These are phyloP conservation scores for Plotosus lineatus DNA, from an alignment of 2,113 vertebrate species.

Conservation along the genomic window DNA sequence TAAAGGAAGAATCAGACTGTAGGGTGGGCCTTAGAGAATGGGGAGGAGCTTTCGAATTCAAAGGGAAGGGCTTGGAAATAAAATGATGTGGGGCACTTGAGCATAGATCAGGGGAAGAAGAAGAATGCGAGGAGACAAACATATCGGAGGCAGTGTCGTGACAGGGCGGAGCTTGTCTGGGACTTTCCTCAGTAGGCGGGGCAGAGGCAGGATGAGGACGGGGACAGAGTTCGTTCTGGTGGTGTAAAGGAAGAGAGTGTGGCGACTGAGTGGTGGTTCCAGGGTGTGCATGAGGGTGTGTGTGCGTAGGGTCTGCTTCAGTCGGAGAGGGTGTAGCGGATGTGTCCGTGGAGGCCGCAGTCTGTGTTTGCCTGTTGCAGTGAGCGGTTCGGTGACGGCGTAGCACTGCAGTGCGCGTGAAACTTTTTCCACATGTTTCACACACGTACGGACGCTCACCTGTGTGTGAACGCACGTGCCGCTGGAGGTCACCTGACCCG, in stretches of 20 bases:
- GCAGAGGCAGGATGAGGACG: not conserved
- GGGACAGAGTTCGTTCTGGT: not conserved
- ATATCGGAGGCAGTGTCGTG: not conserved
- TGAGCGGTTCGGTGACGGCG: constrained; percentile 84
- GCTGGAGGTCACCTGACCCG: constrained; percentile 88
- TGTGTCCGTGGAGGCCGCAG: not conserved
- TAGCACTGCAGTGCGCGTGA: constrained; percentile 88
- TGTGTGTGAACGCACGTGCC: constrained; percentile 89
- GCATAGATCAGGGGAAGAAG: constrained; percentile 72
- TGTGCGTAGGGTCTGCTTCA: not conserved
- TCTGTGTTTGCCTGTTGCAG: constrained; percentile 62
- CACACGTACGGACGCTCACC: constrained; percentile 93
- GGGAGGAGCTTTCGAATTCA: not conserved
- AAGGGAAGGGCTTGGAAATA: constrained; percentile 35
- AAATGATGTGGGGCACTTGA: constrained; percentile 68
- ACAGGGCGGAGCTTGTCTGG: not conserved
- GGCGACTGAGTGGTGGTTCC: not conserved
- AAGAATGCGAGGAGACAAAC: constrained; percentile 66
- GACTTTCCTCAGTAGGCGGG: constrained; percentile 57
- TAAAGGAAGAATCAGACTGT: constrained; percentile 12
- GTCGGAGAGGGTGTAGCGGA: not conserved
- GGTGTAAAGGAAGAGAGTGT: not conserved
- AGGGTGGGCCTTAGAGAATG: not conserved
- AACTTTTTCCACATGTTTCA: constrained; percentile 85
- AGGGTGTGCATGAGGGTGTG: not conserved